Evolutionary conservation across 2,113 vertebrate species (phyloP).

Genomic region (Phalacrocorax pelagicus): DNA sequence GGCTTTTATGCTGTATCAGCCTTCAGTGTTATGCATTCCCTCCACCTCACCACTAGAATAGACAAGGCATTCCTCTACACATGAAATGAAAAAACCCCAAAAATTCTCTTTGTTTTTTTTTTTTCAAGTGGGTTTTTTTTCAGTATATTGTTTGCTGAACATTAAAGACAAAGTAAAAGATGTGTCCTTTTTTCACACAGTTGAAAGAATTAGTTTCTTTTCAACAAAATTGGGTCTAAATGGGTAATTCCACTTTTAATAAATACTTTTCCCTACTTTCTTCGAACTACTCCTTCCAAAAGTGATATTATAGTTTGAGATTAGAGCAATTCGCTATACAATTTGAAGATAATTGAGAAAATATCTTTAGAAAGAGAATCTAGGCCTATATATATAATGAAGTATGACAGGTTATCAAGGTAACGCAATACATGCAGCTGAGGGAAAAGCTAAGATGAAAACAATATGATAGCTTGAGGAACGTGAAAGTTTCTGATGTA

Average conservation of each 20-base stretch:
- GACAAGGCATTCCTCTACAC: background rate
- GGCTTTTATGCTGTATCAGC: background rate
- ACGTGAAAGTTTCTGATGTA: background rate
- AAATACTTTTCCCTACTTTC: background rate
- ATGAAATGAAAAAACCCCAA: background rate
- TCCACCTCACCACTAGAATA: background rate
- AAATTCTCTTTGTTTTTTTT: background rate
- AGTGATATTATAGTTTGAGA: background rate
- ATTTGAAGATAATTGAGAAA: background rate
- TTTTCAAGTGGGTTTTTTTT: background rate
- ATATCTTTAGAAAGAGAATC: background rate
- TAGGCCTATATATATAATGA: background rate
- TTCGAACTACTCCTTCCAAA: background rate
- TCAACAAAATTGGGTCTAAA: background rate
- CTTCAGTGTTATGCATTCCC: background rate
- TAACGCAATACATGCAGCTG: background rate
- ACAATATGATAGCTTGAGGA: background rate
- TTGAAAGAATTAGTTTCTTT: background rate
- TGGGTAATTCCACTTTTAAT: background rate
- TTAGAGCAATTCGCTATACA: background rate
- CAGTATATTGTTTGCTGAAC: background rate
- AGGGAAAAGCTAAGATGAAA: background rate
- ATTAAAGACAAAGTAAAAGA: background rate
- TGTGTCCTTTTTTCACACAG: accelerated
- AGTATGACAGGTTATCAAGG: background rate